Evolutionary conservation across 2,113 vertebrate species (phyloP), one percentile per base, ranked within the genome.

Genomic region (Muntiacus muntjak): DNA sequence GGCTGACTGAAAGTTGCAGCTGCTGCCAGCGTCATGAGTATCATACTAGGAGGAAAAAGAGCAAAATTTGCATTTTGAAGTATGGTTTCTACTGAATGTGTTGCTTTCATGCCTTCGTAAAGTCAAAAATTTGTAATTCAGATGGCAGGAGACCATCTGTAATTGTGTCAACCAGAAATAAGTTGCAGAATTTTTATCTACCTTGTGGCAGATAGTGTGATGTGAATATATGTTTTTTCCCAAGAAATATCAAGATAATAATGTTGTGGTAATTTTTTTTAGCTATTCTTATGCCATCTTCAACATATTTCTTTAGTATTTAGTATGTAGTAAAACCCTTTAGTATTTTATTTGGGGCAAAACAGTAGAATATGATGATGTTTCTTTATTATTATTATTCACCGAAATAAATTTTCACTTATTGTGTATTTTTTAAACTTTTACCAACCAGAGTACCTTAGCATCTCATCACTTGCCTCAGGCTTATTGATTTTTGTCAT

Each of bases 351-450:
- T 71, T 91, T 64, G 55, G 36, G 36, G 30, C 62, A 10, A 88
- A 95, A 84, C 50, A 86, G 25, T 92, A 57, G 58, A 86, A 89
- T 89, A 58, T n/a, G 76, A 90, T 50, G 21, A 25, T 10, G 23
- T 87, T 76, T 96, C 23, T 74, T 57, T 55, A 58, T 89, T 89
- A 64, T 47, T 79, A 88, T 36, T 88, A 9, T 62, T 92, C 45
- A 79, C 21, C 52, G 79, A 93, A 76, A 78, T 79, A 52, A 47
- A 71, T 87, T 52, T 76, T 92, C 43, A 55, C 85, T 85, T 79
- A 89, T 67, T 78, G 16, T 95, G 33, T 89, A 92, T 55, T 67
- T 92, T 97, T 40, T 79, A 52, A 95, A 97, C 40, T 79, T 88
- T 83, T 57, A 78, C 64, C 21, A 79, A 30, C 33, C 57, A 85